phyloP scores from a whole-genome alignment of 2,797 vertebrate species.

The Lacerta viridis region DNA sequence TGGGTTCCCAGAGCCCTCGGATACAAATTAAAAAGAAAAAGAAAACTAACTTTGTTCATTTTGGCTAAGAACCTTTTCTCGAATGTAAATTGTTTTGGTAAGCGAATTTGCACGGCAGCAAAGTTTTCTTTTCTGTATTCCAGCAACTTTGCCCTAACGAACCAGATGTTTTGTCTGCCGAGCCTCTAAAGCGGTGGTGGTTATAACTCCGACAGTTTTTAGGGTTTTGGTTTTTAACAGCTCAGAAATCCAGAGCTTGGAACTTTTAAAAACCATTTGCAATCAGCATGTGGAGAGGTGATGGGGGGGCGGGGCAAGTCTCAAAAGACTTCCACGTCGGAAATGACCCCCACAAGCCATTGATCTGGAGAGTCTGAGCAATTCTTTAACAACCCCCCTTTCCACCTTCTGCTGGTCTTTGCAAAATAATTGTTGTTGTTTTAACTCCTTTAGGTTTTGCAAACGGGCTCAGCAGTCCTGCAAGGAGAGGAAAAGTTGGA shows the following conservation, averaged over 20 bases:
- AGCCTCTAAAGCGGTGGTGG: conserved; percentile 74
- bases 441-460: background rate
- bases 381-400: background rate
- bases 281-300: conserved; percentile 6
- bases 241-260: conserved; percentile 59
- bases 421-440: background rate
- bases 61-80: conserved; percentile 69
- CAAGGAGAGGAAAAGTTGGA: background rate
- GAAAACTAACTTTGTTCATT: conserved; percentile 64
- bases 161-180: conserved; percentile 82
- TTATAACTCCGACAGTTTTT: conserved; percentile 67
- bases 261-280: conserved; percentile 40
- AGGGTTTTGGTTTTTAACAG: conserved; percentile 50
- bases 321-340: background rate
- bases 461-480: background rate
- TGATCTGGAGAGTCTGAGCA: background rate
- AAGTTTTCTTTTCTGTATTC: conserved; percentile 80
- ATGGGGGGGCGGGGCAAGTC: background rate
- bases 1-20: conserved; percentile 64
- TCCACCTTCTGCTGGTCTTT: background rate
- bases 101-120: conserved; percentile 75
- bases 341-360: background rate
- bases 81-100: conserved; percentile 78
- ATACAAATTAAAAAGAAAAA: conserved; percentile 64
- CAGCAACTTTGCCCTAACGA: conserved; percentile 79